Evolutionary conservation across 2,888 invertebrate species (phyloP).

Genomic region (Zonitis immaculata): DNA sequence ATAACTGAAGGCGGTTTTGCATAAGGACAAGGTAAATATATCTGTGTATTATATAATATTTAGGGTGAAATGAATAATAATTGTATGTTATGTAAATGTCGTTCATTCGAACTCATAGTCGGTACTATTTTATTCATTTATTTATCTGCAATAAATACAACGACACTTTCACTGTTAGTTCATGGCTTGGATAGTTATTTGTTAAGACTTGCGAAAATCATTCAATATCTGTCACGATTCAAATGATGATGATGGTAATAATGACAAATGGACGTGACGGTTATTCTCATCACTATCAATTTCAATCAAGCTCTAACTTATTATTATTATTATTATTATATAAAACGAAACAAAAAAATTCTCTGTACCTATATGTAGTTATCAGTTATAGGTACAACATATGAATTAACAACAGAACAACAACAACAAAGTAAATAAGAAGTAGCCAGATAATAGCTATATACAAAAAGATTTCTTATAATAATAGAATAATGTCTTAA

Average conservation of each 20-base stretch:
- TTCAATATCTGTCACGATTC: constrained; percentile 5
- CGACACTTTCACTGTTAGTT: constrained; percentile 4
- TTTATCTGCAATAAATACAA: too few species aligned
- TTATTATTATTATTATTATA: background rate
- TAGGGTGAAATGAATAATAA: background rate
- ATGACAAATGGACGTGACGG: background rate
- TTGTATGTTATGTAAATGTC: too few species aligned
- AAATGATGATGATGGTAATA: background rate
- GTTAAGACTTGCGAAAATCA: constrained; percentile 7
- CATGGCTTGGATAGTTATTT: background rate
- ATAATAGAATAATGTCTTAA: too few species aligned
- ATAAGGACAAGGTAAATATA: background rate
- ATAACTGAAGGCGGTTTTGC: background rate
- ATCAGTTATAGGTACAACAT: too few species aligned
- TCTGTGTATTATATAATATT: background rate
- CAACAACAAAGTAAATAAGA: too few species aligned
- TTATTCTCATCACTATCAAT: background rate
- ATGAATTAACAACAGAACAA: too few species aligned
- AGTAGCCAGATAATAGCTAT: too few species aligned
- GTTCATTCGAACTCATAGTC: too few species aligned
- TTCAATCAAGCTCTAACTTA: background rate
- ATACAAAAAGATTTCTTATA: too few species aligned
- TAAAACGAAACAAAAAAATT: too few species aligned
- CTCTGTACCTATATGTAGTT: too few species aligned
- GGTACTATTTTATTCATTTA: too few species aligned